These are phyloP conservation scores for Peromyscus attwateri DNA, from an alignment of 2,797 vertebrate species.

Conservation along the genomic window DNA sequence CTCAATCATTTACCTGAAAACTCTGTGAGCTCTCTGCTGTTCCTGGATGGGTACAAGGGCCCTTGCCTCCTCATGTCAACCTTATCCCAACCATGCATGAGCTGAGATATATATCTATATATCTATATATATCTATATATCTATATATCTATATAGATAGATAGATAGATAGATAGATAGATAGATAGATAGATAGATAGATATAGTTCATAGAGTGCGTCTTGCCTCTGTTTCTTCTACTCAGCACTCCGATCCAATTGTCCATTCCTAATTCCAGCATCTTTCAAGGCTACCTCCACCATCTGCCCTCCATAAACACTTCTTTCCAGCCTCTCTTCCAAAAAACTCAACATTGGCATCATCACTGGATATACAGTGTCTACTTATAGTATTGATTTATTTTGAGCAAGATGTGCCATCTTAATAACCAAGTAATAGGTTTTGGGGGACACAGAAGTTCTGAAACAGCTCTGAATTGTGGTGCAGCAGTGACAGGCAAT, in stretches of 20 bases:
- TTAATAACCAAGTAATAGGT: background rate
- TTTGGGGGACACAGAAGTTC: background rate
- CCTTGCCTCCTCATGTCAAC: background rate
- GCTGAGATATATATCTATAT: background rate
- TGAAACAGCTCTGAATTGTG: background rate
- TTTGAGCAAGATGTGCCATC: background rate
- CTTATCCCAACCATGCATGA: background rate
- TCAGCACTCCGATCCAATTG: background rate
- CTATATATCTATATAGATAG: no score
- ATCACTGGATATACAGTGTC: background rate
- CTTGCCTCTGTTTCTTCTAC: background rate
- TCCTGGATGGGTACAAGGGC: background rate
- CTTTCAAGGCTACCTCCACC: background rate
- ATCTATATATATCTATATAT: no score
- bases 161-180: no score
- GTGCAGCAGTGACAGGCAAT: background rate
- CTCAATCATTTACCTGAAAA: background rate
- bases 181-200: no score
- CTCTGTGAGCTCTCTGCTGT: background rate
- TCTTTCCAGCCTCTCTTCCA: background rate
- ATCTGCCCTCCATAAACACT: background rate
- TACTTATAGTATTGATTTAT: constrained; percentile 9
- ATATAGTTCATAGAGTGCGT: background rate
- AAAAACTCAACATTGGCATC: background rate
- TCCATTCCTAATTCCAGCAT: background rate